A percentile compares a stretch with the other conserved stretches of the same genome.
phyloP scores from a whole-genome alignment of 2,113 vertebrate genomes.

The Zosterops japonicus region DNA sequence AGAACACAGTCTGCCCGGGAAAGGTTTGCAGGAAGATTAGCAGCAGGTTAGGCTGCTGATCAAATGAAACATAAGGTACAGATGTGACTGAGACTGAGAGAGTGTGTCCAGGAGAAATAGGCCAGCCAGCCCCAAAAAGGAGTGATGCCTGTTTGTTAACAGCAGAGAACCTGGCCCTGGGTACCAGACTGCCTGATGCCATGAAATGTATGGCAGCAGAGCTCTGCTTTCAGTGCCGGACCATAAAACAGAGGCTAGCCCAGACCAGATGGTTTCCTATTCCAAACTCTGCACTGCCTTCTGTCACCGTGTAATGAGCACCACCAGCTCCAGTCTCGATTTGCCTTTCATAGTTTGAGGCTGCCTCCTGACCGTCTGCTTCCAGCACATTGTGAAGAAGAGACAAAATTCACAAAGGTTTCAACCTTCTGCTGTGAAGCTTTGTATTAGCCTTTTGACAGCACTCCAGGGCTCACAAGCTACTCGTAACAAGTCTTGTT shows the following conservation, averaged over 20 bases:
- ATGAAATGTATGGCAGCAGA: neutral
- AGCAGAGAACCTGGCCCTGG: neutral
- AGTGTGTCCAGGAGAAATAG: neutral
- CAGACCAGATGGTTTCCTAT: slow-evolving; percentile 46
- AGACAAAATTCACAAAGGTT: slow-evolving; percentile 21
- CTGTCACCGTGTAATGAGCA: slow-evolving; percentile 32
- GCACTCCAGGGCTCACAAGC: neutral
- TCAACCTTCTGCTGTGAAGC: neutral
- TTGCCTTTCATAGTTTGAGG: neutral
- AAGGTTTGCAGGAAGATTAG: neutral
- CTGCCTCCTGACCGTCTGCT: slow-evolving; percentile 42
- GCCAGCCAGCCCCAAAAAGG: neutral
- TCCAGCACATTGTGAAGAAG: neutral
- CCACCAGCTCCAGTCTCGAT: slow-evolving; percentile 29
- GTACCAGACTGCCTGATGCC: neutral
- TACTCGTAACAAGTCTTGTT: slow-evolving; percentile 14
- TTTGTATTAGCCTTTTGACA: slow-evolving; percentile 9
- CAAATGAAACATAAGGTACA: neutral
- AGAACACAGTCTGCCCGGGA: neutral
- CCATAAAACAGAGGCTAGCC: slow-evolving; percentile 17
- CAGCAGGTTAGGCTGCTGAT: slow-evolving; percentile 13
- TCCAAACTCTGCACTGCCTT: slow-evolving; percentile 5
- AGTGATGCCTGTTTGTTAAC: neutral
- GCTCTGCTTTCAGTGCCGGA: neutral
- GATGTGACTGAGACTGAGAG: neutral